These are phyloP conservation scores for Lacerta viridis DNA, from an alignment of 2,797 vertebrate genomes.

Conservation along the genomic window DNA sequence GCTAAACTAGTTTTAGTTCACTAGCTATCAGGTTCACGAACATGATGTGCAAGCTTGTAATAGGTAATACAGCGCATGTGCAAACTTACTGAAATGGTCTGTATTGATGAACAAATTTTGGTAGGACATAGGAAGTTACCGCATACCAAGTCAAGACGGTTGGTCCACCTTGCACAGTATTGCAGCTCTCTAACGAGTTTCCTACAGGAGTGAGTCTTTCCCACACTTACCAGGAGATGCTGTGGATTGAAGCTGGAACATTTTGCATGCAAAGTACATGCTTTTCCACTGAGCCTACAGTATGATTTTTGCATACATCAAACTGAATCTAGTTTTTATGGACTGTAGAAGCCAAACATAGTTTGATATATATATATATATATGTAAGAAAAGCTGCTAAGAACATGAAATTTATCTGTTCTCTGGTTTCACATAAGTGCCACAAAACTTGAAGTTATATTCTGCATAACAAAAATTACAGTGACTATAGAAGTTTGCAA, in stretches of 20 bases:
- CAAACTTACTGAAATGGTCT: neutral
- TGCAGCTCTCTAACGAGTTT: too few species aligned
- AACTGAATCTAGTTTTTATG: neutral
- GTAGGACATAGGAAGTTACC: neutral
- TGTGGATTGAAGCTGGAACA: neutral
- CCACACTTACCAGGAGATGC: neutral
- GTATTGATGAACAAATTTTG: neutral
- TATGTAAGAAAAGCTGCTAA: neutral
- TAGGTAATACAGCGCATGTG: neutral
- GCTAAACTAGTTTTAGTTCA: neutral
- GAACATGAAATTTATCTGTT: slow-evolving; percentile 34
- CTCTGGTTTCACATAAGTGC: neutral
- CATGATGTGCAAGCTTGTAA: neutral
- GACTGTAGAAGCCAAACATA: neutral
- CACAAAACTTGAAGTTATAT: slow-evolving; percentile 1
- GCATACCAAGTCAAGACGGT: too few species aligned
- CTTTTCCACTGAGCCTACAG: neutral
- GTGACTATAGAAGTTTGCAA: neutral
- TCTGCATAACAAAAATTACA: slow-evolving; percentile 22
- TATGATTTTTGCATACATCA: neutral
- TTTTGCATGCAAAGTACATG: neutral
- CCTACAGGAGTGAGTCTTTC: too few species aligned
- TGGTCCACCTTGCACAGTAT: too few species aligned
- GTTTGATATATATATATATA: neutral
- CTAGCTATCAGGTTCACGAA: neutral